These are phyloP conservation scores for Kryptolebias marmoratus DNA, from an alignment of 2,113 vertebrate species.

Conservation along the genomic window DNA sequence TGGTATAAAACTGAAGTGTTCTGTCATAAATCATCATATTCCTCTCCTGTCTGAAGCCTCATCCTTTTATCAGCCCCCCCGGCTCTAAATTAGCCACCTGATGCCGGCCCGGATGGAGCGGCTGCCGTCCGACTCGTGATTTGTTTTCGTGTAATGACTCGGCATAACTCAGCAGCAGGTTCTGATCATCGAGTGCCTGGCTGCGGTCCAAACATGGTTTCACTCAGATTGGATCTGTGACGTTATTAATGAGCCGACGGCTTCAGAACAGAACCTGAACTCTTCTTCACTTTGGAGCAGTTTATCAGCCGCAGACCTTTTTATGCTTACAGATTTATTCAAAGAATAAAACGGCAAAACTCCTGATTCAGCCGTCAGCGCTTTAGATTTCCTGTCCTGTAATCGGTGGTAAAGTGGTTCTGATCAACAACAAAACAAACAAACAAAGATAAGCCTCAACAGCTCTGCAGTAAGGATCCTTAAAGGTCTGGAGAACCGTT, in stretches of 20 bases:
- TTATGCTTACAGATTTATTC: too few relatives aligned
- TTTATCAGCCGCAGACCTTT: not conserved
- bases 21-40: too few relatives aligned
- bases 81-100: conserved; percentile 30
- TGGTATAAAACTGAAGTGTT: too few relatives aligned
- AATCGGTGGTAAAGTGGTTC: too few relatives aligned
- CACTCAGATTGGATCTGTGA: conserved; percentile 36
- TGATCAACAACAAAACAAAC: too few relatives aligned
- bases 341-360: too few relatives aligned
- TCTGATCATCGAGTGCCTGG: conserved; percentile 12
- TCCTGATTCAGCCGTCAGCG: too few relatives aligned
- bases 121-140: conserved; percentile 35
- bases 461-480: too few relatives aligned
- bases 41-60: not conserved
- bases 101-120: conserved; percentile 10
- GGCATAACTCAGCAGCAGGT: conserved; percentile 26
- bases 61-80: conserved; percentile 10
- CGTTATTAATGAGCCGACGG: conserved; percentile 26
- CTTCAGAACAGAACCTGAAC: not conserved
- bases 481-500: too few relatives aligned
- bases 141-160: conserved; percentile 53
- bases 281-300: not conserved
- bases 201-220: conserved; percentile 29
- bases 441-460: too few relatives aligned
- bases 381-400: too few relatives aligned